Evolutionary conservation across 1,140 invertebrate species (phyloP), one percentile per base, ranked within the genome.

Genomic region (Heliconius hewitsoni): DNA sequence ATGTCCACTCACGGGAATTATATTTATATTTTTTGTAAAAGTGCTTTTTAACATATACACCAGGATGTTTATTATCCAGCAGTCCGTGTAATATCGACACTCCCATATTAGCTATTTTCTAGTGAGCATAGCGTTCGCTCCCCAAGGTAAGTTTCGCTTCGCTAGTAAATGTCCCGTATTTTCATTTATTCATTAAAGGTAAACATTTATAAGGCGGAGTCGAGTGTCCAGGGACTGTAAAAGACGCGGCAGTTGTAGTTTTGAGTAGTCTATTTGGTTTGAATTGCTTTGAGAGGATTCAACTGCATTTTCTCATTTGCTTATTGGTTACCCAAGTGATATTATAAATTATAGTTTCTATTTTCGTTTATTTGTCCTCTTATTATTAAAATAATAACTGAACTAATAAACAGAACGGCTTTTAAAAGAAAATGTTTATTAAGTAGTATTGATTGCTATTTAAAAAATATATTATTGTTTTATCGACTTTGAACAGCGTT

Each of bases 141-240:
- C 74, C 74, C 5, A 72, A 70, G 71, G 79, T 23, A 30, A 66
- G 60, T 66, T 66, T 66, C 60, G 27, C 60, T 66, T 66, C 60
- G 60, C 23, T 11, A 50, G 50, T 42, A 60, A 82, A 66, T 82
- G 81, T 82, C 81, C 74, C 80, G 71, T 78, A 74, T 74, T 76
- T 76, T 82, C 81, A 82, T 79, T 82, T 82, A 82, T 82, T 82
- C 81, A 82, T 79, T 76, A 76, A 82, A 82, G 77, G 81, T 82
- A 79, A 78, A 79, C 77, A 79, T 79, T 79, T 79, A 75, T 79
- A 71, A 66, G 39, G 73, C 39, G 42, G 46, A 81, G 76, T 78
- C 73, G 50, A 78, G 71, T 76, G 52, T 57, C 55, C 57, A 72
- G 81, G 81, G 77, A 76, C 34, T 30, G 52, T 46, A 75, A 76